phyloP scores from a whole-genome alignment of 2,797 vertebrate species.

The Amniataba percoides region DNA sequence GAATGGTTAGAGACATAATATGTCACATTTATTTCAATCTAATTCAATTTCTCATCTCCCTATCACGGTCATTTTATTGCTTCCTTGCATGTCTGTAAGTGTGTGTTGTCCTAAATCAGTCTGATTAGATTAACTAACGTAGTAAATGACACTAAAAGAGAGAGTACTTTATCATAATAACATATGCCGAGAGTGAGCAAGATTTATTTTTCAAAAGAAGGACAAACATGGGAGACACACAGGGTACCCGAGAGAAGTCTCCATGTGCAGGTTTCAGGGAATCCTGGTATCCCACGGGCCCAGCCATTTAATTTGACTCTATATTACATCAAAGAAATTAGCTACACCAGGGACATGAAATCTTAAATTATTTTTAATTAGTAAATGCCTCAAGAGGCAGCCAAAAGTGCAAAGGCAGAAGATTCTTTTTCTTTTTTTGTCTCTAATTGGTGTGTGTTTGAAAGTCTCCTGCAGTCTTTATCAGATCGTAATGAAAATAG shows the following conservation, averaged over 20 bases:
- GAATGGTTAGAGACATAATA: constrained; percentile 3
- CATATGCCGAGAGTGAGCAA: neutral
- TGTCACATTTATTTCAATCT: constrained; percentile 15
- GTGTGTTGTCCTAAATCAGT: constrained; percentile 22
- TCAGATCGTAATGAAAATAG: neutral
- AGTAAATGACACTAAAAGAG: constrained; percentile 4
- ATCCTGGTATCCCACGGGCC: constrained; percentile 14
- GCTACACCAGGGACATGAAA: constrained; percentile 17
- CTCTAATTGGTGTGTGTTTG: constrained; percentile 5
- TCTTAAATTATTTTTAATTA: constrained; percentile 45
- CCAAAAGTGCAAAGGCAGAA: constrained; percentile 33
- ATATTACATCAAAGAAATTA: constrained; percentile 56
- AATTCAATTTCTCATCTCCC: constrained; percentile 14
- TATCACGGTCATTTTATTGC: constrained; percentile 5
- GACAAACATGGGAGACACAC: neutral
- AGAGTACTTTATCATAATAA: neutral
- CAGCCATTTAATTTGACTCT: constrained; percentile 43
- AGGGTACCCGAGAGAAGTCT: constrained; percentile 17
- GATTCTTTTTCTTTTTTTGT: neutral
- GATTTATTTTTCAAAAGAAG: neutral
- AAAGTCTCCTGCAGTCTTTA: constrained; percentile 1
- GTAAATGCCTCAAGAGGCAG: constrained; percentile 27
- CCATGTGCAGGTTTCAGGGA: constrained; percentile 25
- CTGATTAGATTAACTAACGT: constrained; percentile 16
- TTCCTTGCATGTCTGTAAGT: constrained; percentile 10